Evolutionary conservation across 2,113 vertebrate species (phyloP).

Genomic region (Campylomormyrus tamandua): DNA sequence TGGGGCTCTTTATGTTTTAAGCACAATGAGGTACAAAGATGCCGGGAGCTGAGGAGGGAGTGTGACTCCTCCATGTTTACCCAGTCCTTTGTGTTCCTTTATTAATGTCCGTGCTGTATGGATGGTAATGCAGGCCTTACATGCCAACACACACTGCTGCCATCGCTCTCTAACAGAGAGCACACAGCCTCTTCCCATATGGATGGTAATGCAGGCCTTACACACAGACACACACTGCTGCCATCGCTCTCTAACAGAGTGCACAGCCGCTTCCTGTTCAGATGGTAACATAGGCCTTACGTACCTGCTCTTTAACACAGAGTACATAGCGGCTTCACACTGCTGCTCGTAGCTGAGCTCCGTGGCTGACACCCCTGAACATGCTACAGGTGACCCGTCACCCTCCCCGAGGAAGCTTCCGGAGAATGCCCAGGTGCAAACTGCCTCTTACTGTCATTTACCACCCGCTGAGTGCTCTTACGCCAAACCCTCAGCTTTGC

Average conservation of each 20-base stretch:
- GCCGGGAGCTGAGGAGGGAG: neutral
- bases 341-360: neutral
- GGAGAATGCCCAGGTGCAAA: neutral
- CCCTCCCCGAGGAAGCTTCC: neutral
- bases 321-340: neutral
- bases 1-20: neutral
- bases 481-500: neutral
- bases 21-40: neutral
- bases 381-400: neutral
- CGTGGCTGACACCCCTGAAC: too few relatives aligned
- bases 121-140: neutral
- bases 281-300: neutral
- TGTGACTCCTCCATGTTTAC: too few relatives aligned
- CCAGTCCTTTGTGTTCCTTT: too few relatives aligned
- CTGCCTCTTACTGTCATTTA: neutral
- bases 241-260: too few relatives aligned
- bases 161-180: too few relatives aligned
- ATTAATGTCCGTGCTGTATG: too few relatives aligned
- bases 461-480: neutral
- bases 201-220: neutral
- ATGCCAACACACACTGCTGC: too few relatives aligned
- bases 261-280: neutral
- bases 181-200: neutral
- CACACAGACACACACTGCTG: too few relatives aligned
- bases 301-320: neutral